A percentile compares a stretch with the other conserved stretches of the same genome.
These are phyloP conservation scores for Loris lydekkerianus DNA, from an alignment of 2,797 vertebrate species.

Conservation along the genomic window DNA sequence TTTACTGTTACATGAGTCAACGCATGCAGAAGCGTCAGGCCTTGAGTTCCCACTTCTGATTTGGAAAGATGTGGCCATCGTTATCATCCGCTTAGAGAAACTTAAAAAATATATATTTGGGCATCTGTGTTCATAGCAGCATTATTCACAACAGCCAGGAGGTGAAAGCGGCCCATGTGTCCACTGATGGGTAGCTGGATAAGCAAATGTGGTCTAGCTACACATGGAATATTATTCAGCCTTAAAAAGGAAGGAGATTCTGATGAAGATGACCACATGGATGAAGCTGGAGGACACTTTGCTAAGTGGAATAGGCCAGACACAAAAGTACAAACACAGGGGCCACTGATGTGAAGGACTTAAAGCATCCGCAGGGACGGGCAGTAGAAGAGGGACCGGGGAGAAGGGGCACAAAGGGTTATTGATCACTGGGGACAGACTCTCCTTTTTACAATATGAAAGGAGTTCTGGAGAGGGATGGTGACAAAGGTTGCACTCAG, in stretches of 20 bases:
- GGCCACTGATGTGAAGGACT: fast-evolving
- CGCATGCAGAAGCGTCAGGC: not conserved
- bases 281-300: not conserved
- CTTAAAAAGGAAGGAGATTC: not conserved
- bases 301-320: not conserved
- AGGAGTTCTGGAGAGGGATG: not conserved
- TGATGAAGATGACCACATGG: fast-evolving
- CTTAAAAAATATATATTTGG: fast-evolving
- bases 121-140: not conserved
- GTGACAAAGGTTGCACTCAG: fast-evolving
- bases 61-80: not conserved
- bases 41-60: not conserved
- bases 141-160: fast-evolving
- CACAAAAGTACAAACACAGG: not conserved
- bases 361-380: fast-evolving
- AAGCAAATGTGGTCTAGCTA: fast-evolving
- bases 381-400: not conserved
- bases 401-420: not conserved
- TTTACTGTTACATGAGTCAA: not conserved
- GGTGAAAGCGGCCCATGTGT: not conserved
- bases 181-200: fast-evolving
- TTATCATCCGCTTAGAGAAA: not conserved
- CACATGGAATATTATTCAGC: not conserved
- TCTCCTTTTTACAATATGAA: not conserved
- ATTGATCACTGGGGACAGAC: not conserved